Conservation (phyloP, 2,888 invertebrate species). For the Hirtodrosophila trivittata region DNA sequence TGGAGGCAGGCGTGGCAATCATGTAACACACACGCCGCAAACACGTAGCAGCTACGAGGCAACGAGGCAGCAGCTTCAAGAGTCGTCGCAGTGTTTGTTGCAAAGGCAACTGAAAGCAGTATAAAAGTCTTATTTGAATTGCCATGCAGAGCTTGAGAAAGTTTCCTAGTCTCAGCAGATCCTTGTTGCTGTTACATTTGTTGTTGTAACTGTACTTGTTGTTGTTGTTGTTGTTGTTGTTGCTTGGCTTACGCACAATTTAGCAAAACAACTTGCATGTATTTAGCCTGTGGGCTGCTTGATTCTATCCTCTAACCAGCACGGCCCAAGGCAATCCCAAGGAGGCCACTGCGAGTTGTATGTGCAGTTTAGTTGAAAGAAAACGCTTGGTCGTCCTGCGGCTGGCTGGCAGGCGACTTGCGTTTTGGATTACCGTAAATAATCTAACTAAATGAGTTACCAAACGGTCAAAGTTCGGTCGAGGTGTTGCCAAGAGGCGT, state of each 20-base stretch:
- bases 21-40: conserved; percentile 75
- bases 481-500: conserved; percentile 64
- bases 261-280: conserved; percentile 78
- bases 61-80: conserved; percentile 38
- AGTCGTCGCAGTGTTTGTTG: conserved; percentile 47
- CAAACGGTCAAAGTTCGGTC: conserved; percentile 76
- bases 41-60: conserved; percentile 58
- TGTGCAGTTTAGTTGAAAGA: conserved; percentile 55
- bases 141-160: conserved; percentile 74
- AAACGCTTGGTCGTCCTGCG: conserved; percentile 48
- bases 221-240: conserved; percentile 33
- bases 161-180: conserved; percentile 48
- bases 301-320: conserved; percentile 16
- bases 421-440: conserved; percentile 77
- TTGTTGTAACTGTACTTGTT: conserved; percentile 18
- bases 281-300: conserved; percentile 63
- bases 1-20: conserved; percentile 61
- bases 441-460: conserved; percentile 77
- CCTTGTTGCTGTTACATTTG: conserved; percentile 35
- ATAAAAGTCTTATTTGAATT: conserved; percentile 79
- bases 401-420: conserved; percentile 44
- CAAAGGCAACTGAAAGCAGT: conserved; percentile 54
- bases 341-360: conserved; percentile 16
- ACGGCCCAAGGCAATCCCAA: conserved; percentile 28
- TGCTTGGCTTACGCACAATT: conserved; percentile 75